Conservation (phyloP, 30 jellyfish, hydroid and myxozoan genomes). For the Hydractinia echinata region DNA sequence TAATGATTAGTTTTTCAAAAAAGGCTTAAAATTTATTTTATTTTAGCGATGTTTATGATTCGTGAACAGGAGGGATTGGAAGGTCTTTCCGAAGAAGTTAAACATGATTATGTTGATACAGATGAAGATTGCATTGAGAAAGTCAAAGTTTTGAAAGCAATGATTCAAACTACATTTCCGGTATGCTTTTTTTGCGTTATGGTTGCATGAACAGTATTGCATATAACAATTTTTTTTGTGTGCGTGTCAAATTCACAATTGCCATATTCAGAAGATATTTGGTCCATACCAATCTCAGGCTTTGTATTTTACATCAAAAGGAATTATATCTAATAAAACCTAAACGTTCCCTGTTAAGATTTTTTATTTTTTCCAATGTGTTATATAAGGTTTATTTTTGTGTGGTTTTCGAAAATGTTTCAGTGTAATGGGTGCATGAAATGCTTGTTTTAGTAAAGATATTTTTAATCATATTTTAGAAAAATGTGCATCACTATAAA, state of each 20-base stretch:
- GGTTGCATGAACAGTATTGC: not conserved
- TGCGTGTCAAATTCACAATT: no score
- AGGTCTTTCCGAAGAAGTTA: slow-evolving; percentile 57
- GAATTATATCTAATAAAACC: not conserved
- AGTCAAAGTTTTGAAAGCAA: slow-evolving; percentile 53
- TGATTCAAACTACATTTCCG: slow-evolving; percentile 57
- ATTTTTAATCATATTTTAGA: no score
- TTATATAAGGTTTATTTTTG: no score
- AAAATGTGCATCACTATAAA: slow-evolving; percentile 32
- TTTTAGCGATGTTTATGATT: slow-evolving; percentile 75
- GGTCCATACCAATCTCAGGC: not conserved
- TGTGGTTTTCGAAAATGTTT: no score
- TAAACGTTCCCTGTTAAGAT: no score
- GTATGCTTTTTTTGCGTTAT: slow-evolving; percentile 39
- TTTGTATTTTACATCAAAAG: not conserved
- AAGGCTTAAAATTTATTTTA: not conserved
- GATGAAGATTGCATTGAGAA: slow-evolving; percentile 65
- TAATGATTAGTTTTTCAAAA: not conserved
- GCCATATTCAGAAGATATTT: no score
- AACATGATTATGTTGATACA: slow-evolving; percentile 68
- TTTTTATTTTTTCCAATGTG: no score
- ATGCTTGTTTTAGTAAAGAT: slow-evolving; percentile 47
- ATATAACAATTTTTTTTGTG: no score
- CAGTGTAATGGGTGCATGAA: no score
- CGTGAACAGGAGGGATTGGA: slow-evolving; percentile 39